phyloP scores from a whole-genome alignment of 2,113 vertebrate genomes.

The Lophotis ruficrista region DNA sequence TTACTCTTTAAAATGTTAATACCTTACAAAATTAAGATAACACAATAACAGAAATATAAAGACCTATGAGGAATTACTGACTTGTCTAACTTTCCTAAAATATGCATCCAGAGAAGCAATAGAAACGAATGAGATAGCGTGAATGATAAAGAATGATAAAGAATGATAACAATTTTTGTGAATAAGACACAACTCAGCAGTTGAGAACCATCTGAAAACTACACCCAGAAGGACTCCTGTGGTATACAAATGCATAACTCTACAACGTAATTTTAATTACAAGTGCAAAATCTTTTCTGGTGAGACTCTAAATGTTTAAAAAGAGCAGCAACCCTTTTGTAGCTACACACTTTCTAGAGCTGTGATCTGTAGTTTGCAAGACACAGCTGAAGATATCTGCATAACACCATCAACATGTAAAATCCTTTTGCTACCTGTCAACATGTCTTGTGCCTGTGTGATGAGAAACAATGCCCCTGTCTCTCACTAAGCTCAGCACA shows the following conservation, averaged over 20 bases:
- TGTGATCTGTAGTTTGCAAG: conserved; percentile 26
- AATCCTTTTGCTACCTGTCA: neutral
- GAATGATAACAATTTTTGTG: neutral
- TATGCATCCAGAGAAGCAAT: neutral
- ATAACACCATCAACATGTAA: neutral
- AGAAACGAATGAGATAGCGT: neutral
- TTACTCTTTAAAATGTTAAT: neutral
- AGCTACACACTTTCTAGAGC: neutral
- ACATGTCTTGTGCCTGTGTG: neutral
- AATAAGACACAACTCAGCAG: neutral
- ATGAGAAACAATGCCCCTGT: neutral
- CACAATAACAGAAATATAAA: neutral
- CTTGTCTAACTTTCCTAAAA: neutral
- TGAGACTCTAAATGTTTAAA: neutral
- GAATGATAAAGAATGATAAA: conserved; percentile 13
- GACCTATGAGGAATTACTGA: neutral
- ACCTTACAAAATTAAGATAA: neutral
- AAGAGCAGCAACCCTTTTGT: neutral
- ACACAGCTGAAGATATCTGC: neutral
- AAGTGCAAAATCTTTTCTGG: neutral
- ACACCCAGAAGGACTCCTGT: neutral
- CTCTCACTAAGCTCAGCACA: neutral
- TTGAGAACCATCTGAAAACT: neutral
- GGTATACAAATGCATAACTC: neutral
- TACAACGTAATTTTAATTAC: neutral